These are phyloP conservation scores for Ahaetulla prasina DNA, from an alignment of 2,113 vertebrate genomes.

Conservation along the genomic window DNA sequence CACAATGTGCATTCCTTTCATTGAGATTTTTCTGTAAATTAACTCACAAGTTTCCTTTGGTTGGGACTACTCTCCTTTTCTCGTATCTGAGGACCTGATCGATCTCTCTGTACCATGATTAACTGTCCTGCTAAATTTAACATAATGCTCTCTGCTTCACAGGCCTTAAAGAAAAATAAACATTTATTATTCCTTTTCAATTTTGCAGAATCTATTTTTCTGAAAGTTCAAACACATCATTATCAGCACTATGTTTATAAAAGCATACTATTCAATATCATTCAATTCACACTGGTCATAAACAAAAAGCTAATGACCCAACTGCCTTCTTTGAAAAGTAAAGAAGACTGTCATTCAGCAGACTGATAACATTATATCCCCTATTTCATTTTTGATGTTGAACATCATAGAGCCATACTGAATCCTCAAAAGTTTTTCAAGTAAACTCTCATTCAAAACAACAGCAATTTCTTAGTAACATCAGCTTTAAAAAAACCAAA, in stretches of 20 bases:
- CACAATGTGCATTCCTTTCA: neutral
- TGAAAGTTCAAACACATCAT: neutral
- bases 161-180: conserved; percentile 72
- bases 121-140: conserved; percentile 96
- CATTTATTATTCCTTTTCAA: conserved; percentile 4
- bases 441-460: neutral
- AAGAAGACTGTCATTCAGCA: neutral
- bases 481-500: neutral
- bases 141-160: conserved; percentile 97
- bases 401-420: no score
- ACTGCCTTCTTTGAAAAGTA: neutral
- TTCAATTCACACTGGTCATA: neutral
- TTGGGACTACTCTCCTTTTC: conserved; percentile 85
- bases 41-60: conserved; percentile 92
- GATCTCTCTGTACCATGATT: conserved; percentile 96
- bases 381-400: neutral
- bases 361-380: neutral
- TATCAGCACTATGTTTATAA: neutral
- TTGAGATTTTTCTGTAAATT: neutral
- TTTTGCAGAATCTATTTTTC: neutral
- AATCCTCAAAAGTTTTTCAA: neutral
- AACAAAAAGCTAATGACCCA: neutral
- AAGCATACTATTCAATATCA: neutral
- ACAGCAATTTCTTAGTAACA: neutral
- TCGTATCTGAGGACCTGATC: conserved; percentile 93